Percentiles rank a stretch among this genome's conserved stretches.
These are phyloP conservation scores for Mohoua ochrocephala DNA, from an alignment of 2,113 vertebrate genomes.

Conservation along the genomic window DNA sequence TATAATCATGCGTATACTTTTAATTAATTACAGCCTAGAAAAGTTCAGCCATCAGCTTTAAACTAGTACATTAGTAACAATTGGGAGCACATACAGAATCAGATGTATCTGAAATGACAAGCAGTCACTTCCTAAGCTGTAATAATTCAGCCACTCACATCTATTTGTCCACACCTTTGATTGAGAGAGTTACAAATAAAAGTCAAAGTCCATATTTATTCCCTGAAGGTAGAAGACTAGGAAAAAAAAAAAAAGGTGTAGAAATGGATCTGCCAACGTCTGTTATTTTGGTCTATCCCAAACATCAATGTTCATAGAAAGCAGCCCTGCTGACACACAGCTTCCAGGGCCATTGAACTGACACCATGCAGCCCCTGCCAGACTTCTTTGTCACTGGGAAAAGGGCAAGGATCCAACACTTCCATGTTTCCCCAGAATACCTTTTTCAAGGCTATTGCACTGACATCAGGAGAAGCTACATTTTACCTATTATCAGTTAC, in stretches of 20 bases:
- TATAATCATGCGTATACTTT: neutral
- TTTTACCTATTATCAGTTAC: neutral
- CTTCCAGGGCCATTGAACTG: neutral
- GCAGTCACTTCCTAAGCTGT: neutral
- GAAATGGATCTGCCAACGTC: neutral
- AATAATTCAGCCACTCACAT: neutral
- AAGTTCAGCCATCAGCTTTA: neutral
- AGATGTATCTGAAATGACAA: neutral
- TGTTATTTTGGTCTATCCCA: neutral
- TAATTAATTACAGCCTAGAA: neutral
- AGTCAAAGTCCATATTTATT: neutral
- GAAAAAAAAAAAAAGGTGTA: neutral
- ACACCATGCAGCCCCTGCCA: neutral
- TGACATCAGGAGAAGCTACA: neutral
- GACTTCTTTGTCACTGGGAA: neutral
- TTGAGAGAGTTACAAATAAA: neutral
- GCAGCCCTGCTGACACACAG: neutral
- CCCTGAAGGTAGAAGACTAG: neutral
- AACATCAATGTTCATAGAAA: neutral
- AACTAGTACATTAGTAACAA: neutral
- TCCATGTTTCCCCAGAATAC: neutral
- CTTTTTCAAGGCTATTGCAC: neutral
- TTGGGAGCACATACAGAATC: neutral
- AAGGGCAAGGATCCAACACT: neutral
- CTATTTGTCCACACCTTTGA: neutral